Percentiles rank a stretch among this genome's conserved stretches.
phyloP scores from a whole-genome alignment of 2,113 vertebrate species.

The Motacilla tschutschensis region DNA sequence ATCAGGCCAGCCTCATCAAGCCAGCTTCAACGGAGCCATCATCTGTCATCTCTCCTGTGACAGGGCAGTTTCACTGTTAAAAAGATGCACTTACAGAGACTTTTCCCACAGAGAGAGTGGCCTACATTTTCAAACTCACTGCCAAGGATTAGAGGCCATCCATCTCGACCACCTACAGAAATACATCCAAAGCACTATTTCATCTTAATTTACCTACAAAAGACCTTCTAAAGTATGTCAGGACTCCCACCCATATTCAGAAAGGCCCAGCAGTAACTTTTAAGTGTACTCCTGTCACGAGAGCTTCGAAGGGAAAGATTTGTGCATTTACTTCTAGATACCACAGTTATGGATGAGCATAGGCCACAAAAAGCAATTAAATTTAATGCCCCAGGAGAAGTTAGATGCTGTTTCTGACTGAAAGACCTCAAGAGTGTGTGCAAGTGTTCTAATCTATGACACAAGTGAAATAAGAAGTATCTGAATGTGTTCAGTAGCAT shows the following conservation, averaged over 20 bases:
- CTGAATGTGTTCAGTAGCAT: background rate
- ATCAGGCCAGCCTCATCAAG: fast-evolving
- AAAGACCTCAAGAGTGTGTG: conserved; percentile 16
- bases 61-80: background rate
- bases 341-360: background rate
- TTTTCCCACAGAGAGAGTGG: background rate
- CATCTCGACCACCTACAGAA: background rate
- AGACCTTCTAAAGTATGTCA: background rate
- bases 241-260: background rate
- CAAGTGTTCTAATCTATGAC: background rate
- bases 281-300: background rate
- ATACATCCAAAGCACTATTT: background rate
- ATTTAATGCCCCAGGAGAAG: background rate
- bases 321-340: conserved; percentile 2
- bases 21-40: background rate
- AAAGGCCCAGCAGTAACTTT: background rate
- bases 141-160: background rate
- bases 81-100: background rate
- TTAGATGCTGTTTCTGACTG: conserved; percentile 31
- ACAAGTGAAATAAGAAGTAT: background rate
- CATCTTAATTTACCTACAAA: background rate
- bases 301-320: background rate
- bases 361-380: background rate
- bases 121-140: background rate
- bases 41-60: background rate